Conservation (phyloP, 2,797 vertebrate genomes). For the Selene dorsalis region DNA sequence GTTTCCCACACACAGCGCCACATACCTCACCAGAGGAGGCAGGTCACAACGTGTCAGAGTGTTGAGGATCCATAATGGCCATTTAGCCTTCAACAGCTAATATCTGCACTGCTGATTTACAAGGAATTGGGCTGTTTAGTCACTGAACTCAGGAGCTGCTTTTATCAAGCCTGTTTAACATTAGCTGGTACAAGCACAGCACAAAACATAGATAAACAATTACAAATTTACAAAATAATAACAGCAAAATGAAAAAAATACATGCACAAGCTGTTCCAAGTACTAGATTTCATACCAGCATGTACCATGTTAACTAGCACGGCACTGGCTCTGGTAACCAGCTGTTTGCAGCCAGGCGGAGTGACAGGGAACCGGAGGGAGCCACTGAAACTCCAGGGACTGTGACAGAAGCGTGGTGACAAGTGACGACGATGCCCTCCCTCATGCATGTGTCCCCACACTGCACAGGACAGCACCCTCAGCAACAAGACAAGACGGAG, state of each 20-base stretch:
- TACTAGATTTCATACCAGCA: constrained; percentile 32
- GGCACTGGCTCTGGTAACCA: constrained; percentile 65
- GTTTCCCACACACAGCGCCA: constrained; percentile 81
- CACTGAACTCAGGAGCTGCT: constrained; percentile 45
- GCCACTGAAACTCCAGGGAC: constrained; percentile 68
- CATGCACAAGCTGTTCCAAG: constrained; percentile 7
- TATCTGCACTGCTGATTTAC: constrained; percentile 81
- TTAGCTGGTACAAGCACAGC: constrained; percentile 31
- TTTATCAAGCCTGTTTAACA: constrained; percentile 60
- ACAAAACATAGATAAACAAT: constrained; percentile 20
- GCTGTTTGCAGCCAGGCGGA: constrained; percentile 74
- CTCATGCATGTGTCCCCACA: constrained; percentile 60
- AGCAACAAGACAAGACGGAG: constrained; percentile 73
- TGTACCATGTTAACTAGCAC: constrained; percentile 42
- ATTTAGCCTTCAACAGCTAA: constrained; percentile 85
- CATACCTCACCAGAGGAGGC: constrained; percentile 81
- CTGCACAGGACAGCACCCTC: constrained; percentile 74
- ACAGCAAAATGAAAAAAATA: not conserved
- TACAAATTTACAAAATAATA: not conserved
- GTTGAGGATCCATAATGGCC: constrained; percentile 82
- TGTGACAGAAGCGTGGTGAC: constrained; percentile 77
- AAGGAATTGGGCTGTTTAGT: constrained; percentile 73
- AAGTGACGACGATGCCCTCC: constrained; percentile 66
- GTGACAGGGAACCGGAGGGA: constrained; percentile 76
- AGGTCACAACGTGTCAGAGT: constrained; percentile 82